Base-by-base conservation (phyloP, 2,888 invertebrate genomes). In the Drosophila flavopinicola region DNA sequence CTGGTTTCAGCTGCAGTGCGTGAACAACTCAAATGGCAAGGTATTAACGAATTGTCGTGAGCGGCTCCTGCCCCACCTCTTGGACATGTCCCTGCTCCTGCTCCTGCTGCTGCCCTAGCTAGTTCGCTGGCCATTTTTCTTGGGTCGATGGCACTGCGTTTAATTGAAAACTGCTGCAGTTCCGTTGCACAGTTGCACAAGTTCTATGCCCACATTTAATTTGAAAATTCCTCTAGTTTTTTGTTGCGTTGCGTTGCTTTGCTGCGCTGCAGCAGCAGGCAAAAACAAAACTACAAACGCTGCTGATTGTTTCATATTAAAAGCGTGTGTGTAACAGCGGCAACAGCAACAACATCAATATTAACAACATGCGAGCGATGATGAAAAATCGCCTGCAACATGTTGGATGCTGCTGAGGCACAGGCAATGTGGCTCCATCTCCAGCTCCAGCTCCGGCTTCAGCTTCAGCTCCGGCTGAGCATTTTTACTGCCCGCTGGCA, bases 91-190 rank as follows among this genome's bases (percentile, higher is more conserved):
- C 52, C 17, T 41, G 35, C 23, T 11, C 27, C 24, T 29, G 59
- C 52, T 56, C 37, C 48, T 64, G 59, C 49, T n/a, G n/a, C 54
- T 17, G 17, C 15, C 10, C 10, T 17, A 4, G 20, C n/a, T 7
- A 17, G n/a, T 37, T 58, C 24, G 60, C 65, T 65, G 76, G 53
- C 75, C 77, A 88, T 87, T 85, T 85, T 82, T 90, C 78, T 77
- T 63, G 49, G 65, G 69, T 85, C 82, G 65, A 56, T 75, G 75
- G 64, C 71, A 75, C 79, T 87, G 44, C 44, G 83, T 90, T 90
- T 90, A 90, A 90, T 90, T 90, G 89, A 88, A 90, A 90, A 90
- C 87, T 89, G 82, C 80, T 77, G 84, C 75, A 75, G 75, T 77
- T 71, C 44, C 20, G 35, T 11, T 35, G 58, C 66, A 53, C 32